Evolutionary conservation across 2,113 vertebrate genomes (phyloP).

Genomic region (Scartelaos histophorus): DNA sequence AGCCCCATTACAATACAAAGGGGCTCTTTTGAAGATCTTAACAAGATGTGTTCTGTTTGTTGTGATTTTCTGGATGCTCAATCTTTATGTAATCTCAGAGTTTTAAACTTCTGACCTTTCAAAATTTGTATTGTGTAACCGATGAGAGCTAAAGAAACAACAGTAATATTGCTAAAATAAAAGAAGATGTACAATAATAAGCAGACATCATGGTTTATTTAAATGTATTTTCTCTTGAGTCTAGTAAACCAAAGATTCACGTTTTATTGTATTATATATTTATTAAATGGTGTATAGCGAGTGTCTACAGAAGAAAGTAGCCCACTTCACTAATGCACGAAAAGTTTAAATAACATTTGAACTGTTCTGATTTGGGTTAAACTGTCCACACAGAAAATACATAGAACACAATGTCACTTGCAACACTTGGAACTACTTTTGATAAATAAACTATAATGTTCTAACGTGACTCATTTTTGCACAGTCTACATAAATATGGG

Average conservation of each 20-base stretch:
- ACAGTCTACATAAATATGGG: conserved; percentile 50
- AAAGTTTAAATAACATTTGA: conserved; percentile 60
- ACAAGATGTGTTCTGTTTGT: conserved; percentile 3
- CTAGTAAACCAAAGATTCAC: not conserved
- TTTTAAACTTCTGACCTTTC: conserved; percentile 11
- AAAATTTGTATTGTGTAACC: not conserved
- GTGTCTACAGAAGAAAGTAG: too few relatives aligned
- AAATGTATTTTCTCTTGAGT: not conserved
- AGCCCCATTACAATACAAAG: conserved; percentile 2
- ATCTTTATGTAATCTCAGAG: not conserved
- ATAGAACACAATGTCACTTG: conserved; percentile 72
- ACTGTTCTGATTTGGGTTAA: conserved; percentile 61
- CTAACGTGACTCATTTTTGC: conserved; percentile 54
- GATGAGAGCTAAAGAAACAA: not conserved
- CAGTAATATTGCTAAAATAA: not conserved
- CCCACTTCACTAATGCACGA: conserved; percentile 11
- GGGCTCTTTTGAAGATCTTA: not conserved
- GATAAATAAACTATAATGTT: not conserved
- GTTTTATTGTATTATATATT: too few relatives aligned
- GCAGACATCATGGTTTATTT: not conserved
- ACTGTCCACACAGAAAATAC: conserved; percentile 74
- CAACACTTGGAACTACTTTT: conserved; percentile 24
- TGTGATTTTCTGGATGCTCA: not conserved
- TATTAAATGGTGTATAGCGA: too few relatives aligned
- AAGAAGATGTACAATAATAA: not conserved